phyloP scores from a whole-genome alignment of 2,113 vertebrate species.

The Cavia aperea region DNA sequence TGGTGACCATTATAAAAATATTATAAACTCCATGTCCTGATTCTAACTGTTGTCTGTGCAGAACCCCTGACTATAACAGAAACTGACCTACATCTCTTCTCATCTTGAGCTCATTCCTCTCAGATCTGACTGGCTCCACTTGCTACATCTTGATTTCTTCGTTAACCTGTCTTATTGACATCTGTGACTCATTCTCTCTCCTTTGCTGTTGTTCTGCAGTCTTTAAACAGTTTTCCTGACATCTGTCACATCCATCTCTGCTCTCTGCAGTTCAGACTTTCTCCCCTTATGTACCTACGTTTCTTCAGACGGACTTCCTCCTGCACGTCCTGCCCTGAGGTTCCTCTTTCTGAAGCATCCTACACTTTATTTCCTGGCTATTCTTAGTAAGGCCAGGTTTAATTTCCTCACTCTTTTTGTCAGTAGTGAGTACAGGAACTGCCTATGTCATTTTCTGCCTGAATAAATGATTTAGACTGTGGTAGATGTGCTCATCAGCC shows the following conservation, averaged over 20 bases:
- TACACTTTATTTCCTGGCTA: neutral
- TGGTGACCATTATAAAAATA: too few species aligned
- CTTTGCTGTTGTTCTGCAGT: neutral
- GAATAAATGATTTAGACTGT: neutral
- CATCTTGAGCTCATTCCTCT: neutral
- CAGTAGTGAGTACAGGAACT: neutral
- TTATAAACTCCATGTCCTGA: too few species aligned
- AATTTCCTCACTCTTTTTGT: neutral
- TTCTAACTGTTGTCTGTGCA: too few species aligned
- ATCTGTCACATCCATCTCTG: neutral
- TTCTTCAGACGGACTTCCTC: neutral
- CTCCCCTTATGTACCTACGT: neutral
- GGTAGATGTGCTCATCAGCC: neutral
- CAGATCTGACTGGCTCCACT: neutral
- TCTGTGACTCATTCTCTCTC: neutral
- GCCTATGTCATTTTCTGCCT: neutral
- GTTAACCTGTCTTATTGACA: neutral
- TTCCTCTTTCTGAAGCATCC: neutral
- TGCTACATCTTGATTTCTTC: neutral
- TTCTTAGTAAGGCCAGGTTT: neutral
- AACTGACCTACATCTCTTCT: neutral
- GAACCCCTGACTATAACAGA: neutral
- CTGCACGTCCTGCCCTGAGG: neutral
- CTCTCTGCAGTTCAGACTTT: neutral
- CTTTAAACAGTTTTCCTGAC: neutral